Conservation (phyloP, 2,797 vertebrate genomes). For the Propithecus deckenii region DNA sequence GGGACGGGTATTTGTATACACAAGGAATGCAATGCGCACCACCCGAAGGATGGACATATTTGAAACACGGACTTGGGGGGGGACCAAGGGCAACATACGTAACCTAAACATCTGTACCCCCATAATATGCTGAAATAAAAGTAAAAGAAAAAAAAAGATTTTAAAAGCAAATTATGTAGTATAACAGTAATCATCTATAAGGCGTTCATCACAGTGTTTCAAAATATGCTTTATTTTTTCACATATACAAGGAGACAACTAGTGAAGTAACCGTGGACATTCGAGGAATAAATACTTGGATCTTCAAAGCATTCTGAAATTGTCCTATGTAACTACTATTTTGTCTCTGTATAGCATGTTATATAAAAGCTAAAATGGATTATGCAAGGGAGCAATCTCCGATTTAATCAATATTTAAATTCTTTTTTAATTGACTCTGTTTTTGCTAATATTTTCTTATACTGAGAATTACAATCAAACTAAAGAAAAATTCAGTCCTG, state of each 20-base stretch:
- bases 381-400: not conserved
- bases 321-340: not conserved
- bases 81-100: too few species aligned
- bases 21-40: too few species aligned
- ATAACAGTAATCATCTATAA: not conserved
- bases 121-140: too few species aligned
- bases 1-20: too few species aligned
- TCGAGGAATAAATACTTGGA: not conserved
- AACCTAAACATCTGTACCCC: too few species aligned
- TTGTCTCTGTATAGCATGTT: not conserved
- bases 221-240: not conserved
- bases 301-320: not conserved
- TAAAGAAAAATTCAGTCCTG: not conserved
- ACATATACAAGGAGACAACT: not conserved
- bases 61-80: too few species aligned
- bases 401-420: constrained; percentile 56
- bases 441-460: not conserved
- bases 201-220: not conserved
- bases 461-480: not conserved
- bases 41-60: too few species aligned
- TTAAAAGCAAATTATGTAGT: not conserved
- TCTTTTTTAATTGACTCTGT: constrained; percentile 5
- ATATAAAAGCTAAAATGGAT: not conserved
- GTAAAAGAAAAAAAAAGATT: not conserved
- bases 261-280: not conserved